Conservation (phyloP, 2,888 invertebrate species). For the Drosophila heteroneura region DNA sequence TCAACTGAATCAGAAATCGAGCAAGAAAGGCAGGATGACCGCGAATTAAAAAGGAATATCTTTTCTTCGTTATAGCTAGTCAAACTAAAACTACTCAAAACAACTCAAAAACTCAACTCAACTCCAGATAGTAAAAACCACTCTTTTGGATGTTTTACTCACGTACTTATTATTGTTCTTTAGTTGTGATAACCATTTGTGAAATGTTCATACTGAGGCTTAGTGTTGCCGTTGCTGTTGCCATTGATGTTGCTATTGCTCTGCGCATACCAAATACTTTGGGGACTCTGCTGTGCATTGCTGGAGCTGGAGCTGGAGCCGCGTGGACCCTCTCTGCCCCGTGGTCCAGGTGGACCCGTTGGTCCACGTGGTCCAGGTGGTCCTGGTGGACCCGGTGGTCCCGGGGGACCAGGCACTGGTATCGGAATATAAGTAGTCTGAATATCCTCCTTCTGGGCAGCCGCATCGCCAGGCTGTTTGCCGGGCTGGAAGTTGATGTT, state of each 20-base stretch:
- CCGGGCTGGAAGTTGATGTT: conserved; percentile 41
- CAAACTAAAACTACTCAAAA: neutral
- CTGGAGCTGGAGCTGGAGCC: conserved; percentile 42
- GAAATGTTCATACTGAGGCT: conserved; percentile 48
- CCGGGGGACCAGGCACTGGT: conserved; percentile 69
- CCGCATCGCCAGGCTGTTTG: conserved; percentile 11
- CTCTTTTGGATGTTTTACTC: neutral
- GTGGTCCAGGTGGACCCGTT: conserved; percentile 46
- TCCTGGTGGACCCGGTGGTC: conserved; percentile 67
- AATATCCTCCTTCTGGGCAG: conserved; percentile 59
- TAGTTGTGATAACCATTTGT: conserved; percentile 65
- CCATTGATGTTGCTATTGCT: conserved; percentile 36
- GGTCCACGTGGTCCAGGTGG: conserved; percentile 44
- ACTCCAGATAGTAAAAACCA: neutral
- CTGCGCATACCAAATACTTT: conserved; percentile 63
- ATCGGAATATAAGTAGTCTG: conserved; percentile 45
- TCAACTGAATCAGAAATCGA: neutral
- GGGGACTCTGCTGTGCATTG: conserved; percentile 39
- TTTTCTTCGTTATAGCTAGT: neutral
- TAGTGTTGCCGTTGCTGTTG: conserved; percentile 41
- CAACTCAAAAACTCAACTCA: neutral
- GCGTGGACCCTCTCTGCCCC: conserved; percentile 50
- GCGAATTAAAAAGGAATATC: neutral
- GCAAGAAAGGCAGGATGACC: fast-evolving
- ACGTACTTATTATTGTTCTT: conserved; percentile 15